Evolutionary conservation across 2,113 vertebrate genomes (phyloP), one percentile per base, ranked within the genome.

Genomic region (Odocoileus virginianus): DNA sequence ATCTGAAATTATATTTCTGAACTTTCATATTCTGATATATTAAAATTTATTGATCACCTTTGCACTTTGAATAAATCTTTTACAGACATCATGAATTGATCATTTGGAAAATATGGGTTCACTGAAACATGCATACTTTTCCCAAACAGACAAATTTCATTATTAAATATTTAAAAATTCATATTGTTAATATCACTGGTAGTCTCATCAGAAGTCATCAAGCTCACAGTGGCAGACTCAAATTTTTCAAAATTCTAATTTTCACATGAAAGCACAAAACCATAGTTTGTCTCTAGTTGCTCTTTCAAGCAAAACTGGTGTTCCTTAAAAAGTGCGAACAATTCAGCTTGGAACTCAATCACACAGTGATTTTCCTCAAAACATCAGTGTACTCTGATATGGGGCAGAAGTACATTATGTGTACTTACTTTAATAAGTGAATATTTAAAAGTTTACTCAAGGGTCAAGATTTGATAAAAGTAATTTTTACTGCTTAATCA

Each of bases 171-270:
- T 81, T 95, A 6, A 28, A 81, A 97, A 89, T 88, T 91, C 47
- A 61, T 11, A 78, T 52, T 82, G 7, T 89, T 86, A 91, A 14
- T 27, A 86, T 64, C 40, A 95, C 79, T 57, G 23, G 21, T 36
- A 55, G 45, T 89, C 43, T 92, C 25, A 96, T 86, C 40, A 86
- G 8, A 96, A 96, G 17, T 5, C 12, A 33, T 21, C 19, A 71
- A 45, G 60, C 3, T 76, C 91, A 83, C 10, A 61, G 30, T 47
- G 28, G 30, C 7, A 85, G n/a, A 81, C 9, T 7, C 40, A 58
- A 74, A 91, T 61, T 87, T 97, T 83, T 58, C 83, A 86, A 96
- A 95, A 93, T 71, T 76, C n/a, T 57, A 40, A 93, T 87, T 94
- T 87, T 85, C 78, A 91, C 19, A 81, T 30, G 45, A 74, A 90